Evolutionary conservation across 1,140 invertebrate genomes (phyloP).

Genomic region (Eumaeus atala): DNA sequence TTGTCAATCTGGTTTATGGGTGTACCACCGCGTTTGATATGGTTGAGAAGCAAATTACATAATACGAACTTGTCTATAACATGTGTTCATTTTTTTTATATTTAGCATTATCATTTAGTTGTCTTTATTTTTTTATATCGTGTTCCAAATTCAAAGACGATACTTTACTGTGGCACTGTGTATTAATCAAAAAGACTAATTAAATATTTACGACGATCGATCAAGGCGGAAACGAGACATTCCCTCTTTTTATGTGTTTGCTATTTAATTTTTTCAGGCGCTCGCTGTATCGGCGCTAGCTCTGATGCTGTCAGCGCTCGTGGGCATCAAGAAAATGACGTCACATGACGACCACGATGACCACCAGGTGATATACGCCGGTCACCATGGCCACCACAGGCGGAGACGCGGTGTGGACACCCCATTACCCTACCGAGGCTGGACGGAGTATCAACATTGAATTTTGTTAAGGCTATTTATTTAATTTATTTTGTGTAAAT

Average conservation of each 20-base stretch:
- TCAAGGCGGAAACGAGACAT: no score
- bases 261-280: conserved; percentile 46
- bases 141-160: no score
- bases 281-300: conserved; percentile 80
- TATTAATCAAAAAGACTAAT: no score
- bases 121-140: no score
- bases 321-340: conserved; percentile 82
- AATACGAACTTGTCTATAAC: no score
- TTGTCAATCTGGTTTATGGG: no score
- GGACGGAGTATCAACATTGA: conserved; percentile 50
- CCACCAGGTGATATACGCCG: conserved; percentile 82
- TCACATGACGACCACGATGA: conserved; percentile 78
- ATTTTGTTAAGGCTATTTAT: conserved; percentile 22
- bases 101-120: no score
- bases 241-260: conserved; percentile 3
- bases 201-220: no score
- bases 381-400: conserved; percentile 77
- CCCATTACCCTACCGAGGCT: conserved; percentile 77
- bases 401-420: conserved; percentile 65
- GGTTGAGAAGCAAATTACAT: no score
- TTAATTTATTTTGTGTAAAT: conserved; percentile 29
- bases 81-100: no score
- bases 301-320: conserved; percentile 81
- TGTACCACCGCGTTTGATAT: no score
- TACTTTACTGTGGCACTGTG: no score